Conservation (phyloP, 2,888 invertebrate species). For the Hirtodrosophila alboralis region DNA sequence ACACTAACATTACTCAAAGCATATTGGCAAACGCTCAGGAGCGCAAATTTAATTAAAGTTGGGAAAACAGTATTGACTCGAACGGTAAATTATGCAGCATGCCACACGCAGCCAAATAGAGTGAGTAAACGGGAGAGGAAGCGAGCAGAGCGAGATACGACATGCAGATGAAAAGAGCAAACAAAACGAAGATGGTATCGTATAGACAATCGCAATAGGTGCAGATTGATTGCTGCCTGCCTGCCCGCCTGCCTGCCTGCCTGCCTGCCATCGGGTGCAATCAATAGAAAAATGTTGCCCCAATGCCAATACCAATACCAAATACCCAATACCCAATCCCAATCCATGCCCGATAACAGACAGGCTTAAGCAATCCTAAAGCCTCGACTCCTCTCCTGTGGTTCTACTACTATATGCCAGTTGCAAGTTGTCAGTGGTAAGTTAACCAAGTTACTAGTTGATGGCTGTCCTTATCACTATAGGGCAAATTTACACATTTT, state of each 20-base stretch:
- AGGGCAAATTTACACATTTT: too few relatives aligned
- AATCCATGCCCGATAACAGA: slow-evolving; percentile 24
- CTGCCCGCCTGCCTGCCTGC: too few relatives aligned
- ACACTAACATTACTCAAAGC: slow-evolving; percentile 25
- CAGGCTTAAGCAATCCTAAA: slow-evolving; percentile 37
- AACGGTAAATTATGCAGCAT: slow-evolving; percentile 74
- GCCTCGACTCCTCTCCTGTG: slow-evolving; percentile 2
- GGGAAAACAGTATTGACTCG: slow-evolving; percentile 71
- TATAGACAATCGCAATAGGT: slow-evolving; percentile 44
- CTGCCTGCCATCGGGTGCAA: slow-evolving; percentile 16
- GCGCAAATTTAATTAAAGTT: slow-evolving; percentile 76
- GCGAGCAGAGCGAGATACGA: slow-evolving; percentile 5
- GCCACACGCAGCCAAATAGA: slow-evolving; percentile 56
- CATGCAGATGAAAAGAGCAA: slow-evolving; percentile 33
- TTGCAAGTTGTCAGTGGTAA: slow-evolving; percentile 5
- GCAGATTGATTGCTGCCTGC: slow-evolving; percentile 44
- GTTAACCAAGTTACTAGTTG: slow-evolving; percentile 7
- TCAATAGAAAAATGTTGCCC: slow-evolving; percentile 28
- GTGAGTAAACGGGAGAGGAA: slow-evolving; percentile 11
- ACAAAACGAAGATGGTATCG: slow-evolving; percentile 24
- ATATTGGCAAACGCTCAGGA: slow-evolving; percentile 55
- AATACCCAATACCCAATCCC: too few relatives aligned
- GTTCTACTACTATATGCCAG: too few relatives aligned
- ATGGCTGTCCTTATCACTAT: too few relatives aligned
- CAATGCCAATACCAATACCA: too few relatives aligned